Evolutionary conservation across 2,888 invertebrate genomes (phyloP).

Genomic region (Hyposoter dolosus): DNA sequence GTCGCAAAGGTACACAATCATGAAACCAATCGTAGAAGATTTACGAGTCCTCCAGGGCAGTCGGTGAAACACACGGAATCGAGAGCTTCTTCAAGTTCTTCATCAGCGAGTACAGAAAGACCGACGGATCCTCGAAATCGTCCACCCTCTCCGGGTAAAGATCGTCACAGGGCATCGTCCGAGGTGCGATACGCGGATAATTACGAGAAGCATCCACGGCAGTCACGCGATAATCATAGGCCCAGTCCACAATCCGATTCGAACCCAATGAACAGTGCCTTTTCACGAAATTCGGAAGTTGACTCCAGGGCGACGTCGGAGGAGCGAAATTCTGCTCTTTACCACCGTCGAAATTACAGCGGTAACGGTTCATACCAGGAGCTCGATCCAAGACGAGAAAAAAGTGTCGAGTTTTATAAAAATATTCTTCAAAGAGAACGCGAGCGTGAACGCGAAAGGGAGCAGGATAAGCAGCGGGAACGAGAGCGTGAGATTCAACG

Average conservation of each 20-base stretch:
- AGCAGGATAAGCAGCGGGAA: conserved; percentile 35
- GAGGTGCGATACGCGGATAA: conserved; percentile 79
- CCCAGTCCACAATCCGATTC: conserved; percentile 54
- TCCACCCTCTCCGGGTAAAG: conserved; percentile 67
- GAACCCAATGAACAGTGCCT: conserved; percentile 65
- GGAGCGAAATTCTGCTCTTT: conserved; percentile 42
- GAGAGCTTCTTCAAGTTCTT: conserved; percentile 53
- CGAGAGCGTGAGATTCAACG: conserved; percentile 28
- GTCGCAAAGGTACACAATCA: conserved; percentile 74
- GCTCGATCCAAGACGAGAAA: conserved; percentile 57
- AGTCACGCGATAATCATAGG: conserved; percentile 57
- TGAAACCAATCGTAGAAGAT: conserved; percentile 47
- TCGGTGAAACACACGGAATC: conserved; percentile 54
- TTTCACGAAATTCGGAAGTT: conserved; percentile 62
- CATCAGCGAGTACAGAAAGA: conserved; percentile 56
- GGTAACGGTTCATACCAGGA: conserved; percentile 20
- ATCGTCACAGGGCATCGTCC: conserved; percentile 36
- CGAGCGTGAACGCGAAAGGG: conserved; percentile 45
- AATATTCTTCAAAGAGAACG: conserved; percentile 44
- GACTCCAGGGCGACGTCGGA: conserved; percentile 55
- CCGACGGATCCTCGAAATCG: conserved; percentile 66
- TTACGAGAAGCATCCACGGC: conserved; percentile 79
- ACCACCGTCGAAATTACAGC: conserved; percentile 49
- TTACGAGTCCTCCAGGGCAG: conserved; percentile 37
- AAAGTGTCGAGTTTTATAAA: conserved; percentile 56